Conservation (phyloP, 2,888 invertebrate genomes). For the Cryptops parisi region DNA sequence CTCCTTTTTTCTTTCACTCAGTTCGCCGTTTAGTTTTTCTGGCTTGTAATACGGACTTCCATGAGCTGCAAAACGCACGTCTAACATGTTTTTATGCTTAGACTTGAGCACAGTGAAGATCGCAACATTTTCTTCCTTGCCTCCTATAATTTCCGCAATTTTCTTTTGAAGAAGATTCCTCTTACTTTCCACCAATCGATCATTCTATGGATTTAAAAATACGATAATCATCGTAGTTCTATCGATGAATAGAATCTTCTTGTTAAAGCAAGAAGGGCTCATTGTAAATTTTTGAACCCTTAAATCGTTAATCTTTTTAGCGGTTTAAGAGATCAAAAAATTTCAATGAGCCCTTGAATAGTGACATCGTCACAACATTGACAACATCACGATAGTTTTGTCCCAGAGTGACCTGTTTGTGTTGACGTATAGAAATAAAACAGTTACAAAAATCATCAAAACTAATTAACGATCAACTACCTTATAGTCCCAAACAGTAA, state of each 20-base stretch:
- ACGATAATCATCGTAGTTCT: background rate
- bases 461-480: no score
- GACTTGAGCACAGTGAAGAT: slow-evolving; percentile 78
- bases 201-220: slow-evolving; percentile 24
- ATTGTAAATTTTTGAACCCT: no score
- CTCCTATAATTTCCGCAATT: slow-evolving; percentile 56
- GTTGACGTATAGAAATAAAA: no score
- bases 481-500: slow-evolving; percentile 29
- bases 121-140: slow-evolving; percentile 59
- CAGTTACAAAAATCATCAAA: no score
- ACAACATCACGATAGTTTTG: no score
- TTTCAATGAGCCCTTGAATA: no score
- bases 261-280: no score
- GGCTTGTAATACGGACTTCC: slow-evolving; percentile 85
- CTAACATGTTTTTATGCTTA: slow-evolving; percentile 42
- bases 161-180: slow-evolving; percentile 51
- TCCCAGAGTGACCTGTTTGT: no score
- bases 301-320: no score
- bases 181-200: slow-evolving; percentile 43
- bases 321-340: no score
- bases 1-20: slow-evolving; percentile 53
- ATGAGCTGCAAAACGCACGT: slow-evolving; percentile 82
- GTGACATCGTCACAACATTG: no score
- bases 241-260: no score
- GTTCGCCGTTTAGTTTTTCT: slow-evolving; percentile 71